Base-by-base conservation (phyloP, 2,797 vertebrate species). In the Microctenopoma stevenorrisi region DNA sequence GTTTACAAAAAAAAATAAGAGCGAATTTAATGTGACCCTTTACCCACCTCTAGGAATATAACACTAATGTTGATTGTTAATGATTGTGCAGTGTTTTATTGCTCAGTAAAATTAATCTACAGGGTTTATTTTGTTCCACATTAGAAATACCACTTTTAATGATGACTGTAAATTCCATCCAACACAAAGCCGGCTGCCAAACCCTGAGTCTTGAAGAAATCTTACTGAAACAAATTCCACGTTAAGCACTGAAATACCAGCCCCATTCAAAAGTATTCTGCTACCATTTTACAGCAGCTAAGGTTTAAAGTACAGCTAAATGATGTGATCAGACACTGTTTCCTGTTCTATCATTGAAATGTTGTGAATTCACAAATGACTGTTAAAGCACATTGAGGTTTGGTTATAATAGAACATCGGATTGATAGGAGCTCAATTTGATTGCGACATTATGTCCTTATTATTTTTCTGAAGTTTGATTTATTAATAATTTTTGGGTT, bases 181-280 rank as follows among this genome's bases (percentile, higher is more conserved):
- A 72, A 40, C 26, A 49, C 35, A 26, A 61, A 42, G 42, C 1
- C 42, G 35, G 47, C 14, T 13, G 14, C 56, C 54, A 33, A 35
- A 46, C 47, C 52, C 18, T 5, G 16, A 44, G 14, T 35, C 13
- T 16, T 48, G 18, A 4, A 67, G 3, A 78, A 61, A 64, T 57
- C 22, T 25, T 18, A 57, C 64, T 65, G 3, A 50, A 68, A 59
- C 44, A 63, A 53, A 54, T 72, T 50, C 46, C 40, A 42, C 40
- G 63, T 72, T 55, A 68, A 74, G 69, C 65, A 42, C 58, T 52
- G 7, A 64, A 65, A 74, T 76, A 61, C 52, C 46, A 54, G 25
- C 46, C 16, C 46, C 1, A 22, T 30, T 66, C 7, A 48, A 42
- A 53, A 50, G 55, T 63, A 55, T 79, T 74, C 74, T 88, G 59